Percentiles rank a stretch among this genome's conserved stretches.
Evolutionary conservation across 2,797 vertebrate species (phyloP).

Genomic region (Chiloscyllium punctatum): DNA sequence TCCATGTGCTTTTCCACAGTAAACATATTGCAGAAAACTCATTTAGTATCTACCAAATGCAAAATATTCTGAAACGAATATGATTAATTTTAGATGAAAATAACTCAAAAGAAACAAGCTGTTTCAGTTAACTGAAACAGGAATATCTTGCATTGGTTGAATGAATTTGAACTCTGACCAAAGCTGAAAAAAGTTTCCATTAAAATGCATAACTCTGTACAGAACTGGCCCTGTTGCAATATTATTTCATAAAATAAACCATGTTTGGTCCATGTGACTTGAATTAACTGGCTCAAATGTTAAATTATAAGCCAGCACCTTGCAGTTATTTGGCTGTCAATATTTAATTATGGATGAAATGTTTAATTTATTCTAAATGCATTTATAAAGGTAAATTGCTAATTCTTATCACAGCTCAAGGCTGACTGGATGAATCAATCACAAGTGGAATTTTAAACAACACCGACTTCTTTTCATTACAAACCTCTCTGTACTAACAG

Average conservation of each 20-base stretch:
- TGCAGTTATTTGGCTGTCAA: not conserved
- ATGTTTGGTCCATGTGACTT: not conserved
- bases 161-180: not conserved
- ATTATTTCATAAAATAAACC: not conserved
- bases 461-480: not conserved
- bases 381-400: not conserved
- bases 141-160: no score
- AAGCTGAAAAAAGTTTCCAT: not conserved
- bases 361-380: not conserved
- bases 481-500: not conserved
- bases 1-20: no score
- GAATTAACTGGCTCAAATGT: not conserved
- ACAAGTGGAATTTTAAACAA: not conserved
- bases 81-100: not conserved
- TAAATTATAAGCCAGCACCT: not conserved
- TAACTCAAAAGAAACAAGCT: not conserved
- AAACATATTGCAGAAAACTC: no score
- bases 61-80: not conserved
- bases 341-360: not conserved
- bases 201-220: not conserved
- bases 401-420: not conserved
- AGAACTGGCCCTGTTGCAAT: not conserved
- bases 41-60: not conserved
- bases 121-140: not conserved
- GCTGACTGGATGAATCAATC: not conserved